Base-by-base conservation (phyloP, 2,888 invertebrate genomes). In the Neoaliturus tenellus region DNA sequence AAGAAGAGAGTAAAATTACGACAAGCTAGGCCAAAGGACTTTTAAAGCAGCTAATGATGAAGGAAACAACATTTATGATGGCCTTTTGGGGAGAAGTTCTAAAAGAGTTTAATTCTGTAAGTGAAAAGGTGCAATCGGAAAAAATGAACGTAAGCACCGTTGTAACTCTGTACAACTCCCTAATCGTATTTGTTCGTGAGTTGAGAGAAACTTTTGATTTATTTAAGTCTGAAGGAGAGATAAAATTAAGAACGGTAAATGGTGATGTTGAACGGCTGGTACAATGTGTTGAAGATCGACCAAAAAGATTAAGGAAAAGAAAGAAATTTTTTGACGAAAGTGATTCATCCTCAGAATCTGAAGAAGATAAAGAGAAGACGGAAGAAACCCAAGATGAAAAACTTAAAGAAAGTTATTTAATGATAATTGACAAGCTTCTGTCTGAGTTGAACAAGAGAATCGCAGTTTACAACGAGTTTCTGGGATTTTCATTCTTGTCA, bases 401-500 rank as follows among this genome's bases (percentile, higher is more conserved):
- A 75, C 48, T 39, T 12, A 39, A 39, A 39, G 39, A 39, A 39
- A 39, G 39, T 12, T 39, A 39, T 8, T 8, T 12, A 39, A 5
- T 39, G 12, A 39, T 39, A 39, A 39, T 39, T 39, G 39, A 39
- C 39, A 39, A 39, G 39, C 39, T 39, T 39, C 39, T 39, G 39
- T 39, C 39, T 39, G 71, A 71, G 39, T 71, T 71, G 20, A 71
- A 39, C 71, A 25, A 71, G 71, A 71, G 33, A 71, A 71, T 71
- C 35, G 4, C 71, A n/a, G n/a, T n/a, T n/a, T n/a, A n/a, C n/a
- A n/a, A n/a, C n/a, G n/a, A n/a, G n/a, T n/a, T n/a, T n/a, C n/a
- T n/a, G n/a, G 41, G 44, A 75, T 75, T 75, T 20, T 75, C 75
- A 75, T 75, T 75, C 75, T 75, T 75, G 1, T 75, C 41, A 39